A percentile compares a stretch with the other conserved stretches of the same genome.
These are phyloP conservation scores for Blomia tropicalis DNA, from an alignment of 2,888 invertebrate species.

Conservation along the genomic window DNA sequence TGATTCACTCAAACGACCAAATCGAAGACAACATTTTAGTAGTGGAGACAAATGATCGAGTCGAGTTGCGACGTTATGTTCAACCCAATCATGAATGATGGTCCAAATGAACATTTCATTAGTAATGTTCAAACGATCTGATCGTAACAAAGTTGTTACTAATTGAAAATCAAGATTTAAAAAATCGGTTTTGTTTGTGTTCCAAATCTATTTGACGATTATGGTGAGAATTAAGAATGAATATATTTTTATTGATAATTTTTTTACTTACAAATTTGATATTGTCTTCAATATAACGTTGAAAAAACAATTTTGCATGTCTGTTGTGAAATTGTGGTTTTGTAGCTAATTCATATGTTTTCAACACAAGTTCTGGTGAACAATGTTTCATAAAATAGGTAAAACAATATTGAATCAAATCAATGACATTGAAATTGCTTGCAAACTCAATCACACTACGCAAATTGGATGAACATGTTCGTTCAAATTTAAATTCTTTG, in stretches of 20 bases:
- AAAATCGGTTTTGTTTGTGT: neutral
- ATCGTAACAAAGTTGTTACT: neutral
- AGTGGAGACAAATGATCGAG: neutral
- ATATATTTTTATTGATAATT: too few relatives aligned
- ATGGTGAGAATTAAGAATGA: too few relatives aligned
- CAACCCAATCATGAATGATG: constrained; percentile 23
- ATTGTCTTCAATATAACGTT: neutral
- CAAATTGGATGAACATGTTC: neutral
- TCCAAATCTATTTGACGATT: neutral
- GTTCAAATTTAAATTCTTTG: neutral
- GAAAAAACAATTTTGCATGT: neutral
- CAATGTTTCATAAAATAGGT: neutral
- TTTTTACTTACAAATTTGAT: neutral
- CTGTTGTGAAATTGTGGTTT: neutral
- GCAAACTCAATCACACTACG: neutral
- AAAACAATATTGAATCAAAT: neutral
- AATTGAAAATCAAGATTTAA: neutral
- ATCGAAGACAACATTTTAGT: neutral
- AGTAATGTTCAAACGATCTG: neutral
- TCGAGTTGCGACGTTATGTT: neutral
- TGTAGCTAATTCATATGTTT: neutral
- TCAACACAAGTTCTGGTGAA: neutral
- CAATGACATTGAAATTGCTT: neutral
- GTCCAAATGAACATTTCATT: constrained; percentile 11
- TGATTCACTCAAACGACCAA: constrained; percentile 39